A percentile compares a stretch with the other conserved stretches of the same genome.
Evolutionary conservation across 2,888 invertebrate genomes (phyloP).

Genomic region (Nomada fucata): DNA sequence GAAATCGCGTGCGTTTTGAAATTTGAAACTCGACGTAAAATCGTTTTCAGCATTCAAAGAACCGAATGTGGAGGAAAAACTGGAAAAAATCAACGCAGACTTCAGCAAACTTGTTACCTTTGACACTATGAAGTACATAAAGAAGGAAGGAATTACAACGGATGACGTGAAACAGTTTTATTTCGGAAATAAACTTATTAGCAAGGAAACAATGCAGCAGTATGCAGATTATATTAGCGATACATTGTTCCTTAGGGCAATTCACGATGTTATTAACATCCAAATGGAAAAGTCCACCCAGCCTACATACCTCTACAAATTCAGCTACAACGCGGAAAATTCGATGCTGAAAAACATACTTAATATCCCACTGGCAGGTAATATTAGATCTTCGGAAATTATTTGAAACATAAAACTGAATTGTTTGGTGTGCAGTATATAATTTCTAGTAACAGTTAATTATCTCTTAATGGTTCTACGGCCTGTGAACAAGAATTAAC

Average conservation of each 20-base stretch:
- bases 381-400: too few relatives aligned
- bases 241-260: constrained; percentile 68
- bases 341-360: constrained; percentile 62
- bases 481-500: too few relatives aligned
- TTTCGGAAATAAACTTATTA: constrained; percentile 67
- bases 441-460: too few relatives aligned
- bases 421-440: too few relatives aligned
- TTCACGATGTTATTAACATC: constrained; percentile 66
- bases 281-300: constrained; percentile 56
- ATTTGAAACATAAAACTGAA: too few relatives aligned
- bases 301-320: constrained; percentile 76
- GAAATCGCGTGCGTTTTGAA: too few relatives aligned
- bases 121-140: background rate
- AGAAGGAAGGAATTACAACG: constrained; percentile 48
- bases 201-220: constrained; percentile 40
- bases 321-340: constrained; percentile 70
- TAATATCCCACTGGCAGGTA: constrained; percentile 70
- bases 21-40: background rate
- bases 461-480: too few relatives aligned
- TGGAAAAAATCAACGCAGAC: constrained; percentile 54
- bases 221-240: constrained; percentile 70
- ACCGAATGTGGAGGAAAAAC: background rate
- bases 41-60: background rate
- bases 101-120: constrained; percentile 52
- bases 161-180: constrained; percentile 71